Evolutionary conservation across 2,888 invertebrate genomes (phyloP).

Genomic region (Chymomyza fuscimana): DNA sequence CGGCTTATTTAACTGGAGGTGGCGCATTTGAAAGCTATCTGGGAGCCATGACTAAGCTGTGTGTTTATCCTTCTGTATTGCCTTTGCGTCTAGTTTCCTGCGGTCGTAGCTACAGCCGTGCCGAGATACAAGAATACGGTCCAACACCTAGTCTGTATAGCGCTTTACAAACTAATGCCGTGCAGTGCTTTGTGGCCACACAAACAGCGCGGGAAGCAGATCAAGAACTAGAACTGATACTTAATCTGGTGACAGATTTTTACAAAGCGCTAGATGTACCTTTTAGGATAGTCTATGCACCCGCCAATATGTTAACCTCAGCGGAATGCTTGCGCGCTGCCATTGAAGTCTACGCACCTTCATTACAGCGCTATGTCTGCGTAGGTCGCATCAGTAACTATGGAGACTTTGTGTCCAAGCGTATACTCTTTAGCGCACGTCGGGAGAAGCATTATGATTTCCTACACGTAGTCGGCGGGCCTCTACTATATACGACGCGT

Average conservation of each 20-base stretch:
- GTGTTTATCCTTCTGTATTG: slow-evolving; percentile 82
- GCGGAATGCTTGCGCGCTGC: slow-evolving; percentile 86
- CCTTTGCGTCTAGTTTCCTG: slow-evolving; percentile 86
- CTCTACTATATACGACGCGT: slow-evolving; percentile 86
- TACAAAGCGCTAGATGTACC: slow-evolving; percentile 85
- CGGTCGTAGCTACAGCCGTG: slow-evolving; percentile 84
- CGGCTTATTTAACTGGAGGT: slow-evolving; percentile 88
- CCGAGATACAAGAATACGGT: slow-evolving; percentile 67
- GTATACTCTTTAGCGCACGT: slow-evolving; percentile 86
- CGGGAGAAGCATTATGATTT: slow-evolving; percentile 83
- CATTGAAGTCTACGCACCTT: slow-evolving; percentile 88
- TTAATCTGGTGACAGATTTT: slow-evolving; percentile 81
- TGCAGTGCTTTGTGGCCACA: slow-evolving; percentile 84
- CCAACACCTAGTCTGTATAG: slow-evolving; percentile 81
- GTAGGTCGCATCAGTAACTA: slow-evolving; percentile 87
- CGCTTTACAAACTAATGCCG: slow-evolving; percentile 85
- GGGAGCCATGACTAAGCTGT: slow-evolving; percentile 83
- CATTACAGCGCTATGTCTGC: slow-evolving; percentile 84
- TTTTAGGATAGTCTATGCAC: slow-evolving; percentile 83
- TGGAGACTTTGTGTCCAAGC: slow-evolving; percentile 88
- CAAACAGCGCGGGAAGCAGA: slow-evolving; percentile 81
- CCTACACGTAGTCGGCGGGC: slow-evolving; percentile 86
- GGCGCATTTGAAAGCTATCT: slow-evolving; percentile 87
- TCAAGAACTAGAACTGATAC: slow-evolving; percentile 82
- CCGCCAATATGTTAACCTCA: slow-evolving; percentile 83